Evolutionary conservation across 2,888 invertebrate species (phyloP).

Genomic region (Rhyacophila evoluta): DNA sequence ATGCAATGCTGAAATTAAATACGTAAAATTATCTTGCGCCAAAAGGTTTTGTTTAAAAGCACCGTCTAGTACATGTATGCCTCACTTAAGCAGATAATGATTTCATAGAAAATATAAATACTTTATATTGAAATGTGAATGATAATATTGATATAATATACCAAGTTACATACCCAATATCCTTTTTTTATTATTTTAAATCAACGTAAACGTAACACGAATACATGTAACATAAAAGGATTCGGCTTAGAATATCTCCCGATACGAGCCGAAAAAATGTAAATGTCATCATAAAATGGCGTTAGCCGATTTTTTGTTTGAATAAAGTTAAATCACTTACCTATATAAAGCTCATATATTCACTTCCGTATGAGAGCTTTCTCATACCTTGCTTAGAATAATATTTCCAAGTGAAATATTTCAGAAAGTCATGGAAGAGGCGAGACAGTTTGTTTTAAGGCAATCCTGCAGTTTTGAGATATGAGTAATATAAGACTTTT

Average conservation of each 20-base stretch:
- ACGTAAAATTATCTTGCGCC: too few species aligned
- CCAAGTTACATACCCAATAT: too few species aligned
- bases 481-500: too few species aligned
- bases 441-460: background rate
- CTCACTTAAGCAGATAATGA: too few species aligned
- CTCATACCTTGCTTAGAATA: background rate
- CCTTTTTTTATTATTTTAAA: too few species aligned
- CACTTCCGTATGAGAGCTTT: background rate
- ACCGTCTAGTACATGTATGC: too few species aligned
- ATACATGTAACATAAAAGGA: background rate
- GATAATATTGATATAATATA: too few species aligned
- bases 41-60: too few species aligned
- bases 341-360: background rate
- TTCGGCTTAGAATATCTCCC: background rate
- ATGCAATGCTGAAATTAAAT: too few species aligned
- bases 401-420: background rate
- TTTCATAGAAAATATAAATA: too few species aligned
- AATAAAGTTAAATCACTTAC: background rate
- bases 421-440: background rate
- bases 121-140: too few species aligned
- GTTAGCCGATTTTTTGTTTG: background rate
- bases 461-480: background rate
- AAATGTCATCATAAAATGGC: background rate
- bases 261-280: background rate
- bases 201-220: background rate